Evolutionary conservation across 2,888 invertebrate species (phyloP), one percentile per base, ranked within the genome.

Genomic region (Noctua pronuba): DNA sequence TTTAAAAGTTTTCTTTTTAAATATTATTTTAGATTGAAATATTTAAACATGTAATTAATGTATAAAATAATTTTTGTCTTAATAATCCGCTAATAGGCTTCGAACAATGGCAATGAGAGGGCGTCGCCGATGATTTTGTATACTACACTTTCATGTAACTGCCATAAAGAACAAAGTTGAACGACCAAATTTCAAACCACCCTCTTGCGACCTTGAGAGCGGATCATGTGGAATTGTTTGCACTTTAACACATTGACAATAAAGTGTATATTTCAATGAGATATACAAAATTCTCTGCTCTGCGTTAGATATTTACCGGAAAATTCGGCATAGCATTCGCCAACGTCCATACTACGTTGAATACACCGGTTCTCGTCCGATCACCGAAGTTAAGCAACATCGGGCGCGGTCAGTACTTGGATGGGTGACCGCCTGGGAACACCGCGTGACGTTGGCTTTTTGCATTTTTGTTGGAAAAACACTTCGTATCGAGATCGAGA

Each of bases 331-430:
- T 24, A 24, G 24, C 10, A 3, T 0, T 60, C 28, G 91, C 90
- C 91, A 92, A 92, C 91, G 94, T 94, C 93, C 95, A 95, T 94
- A 95, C 95, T 92, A 95, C 91, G 94, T 94, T 95, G 94, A 94
- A 94, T 86, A 94, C 94, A 94, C 95, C 94, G 94, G 94, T 94
- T 95, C 94, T 95, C 95, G 95, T 95, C 95, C 95, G 95, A 95
- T 95, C 95, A 95, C 95, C 95, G 95, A 95, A 95, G 95, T 95
- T 94, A 95, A 95, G 94, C 94, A 93, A 92, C 94, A 91, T 94
- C 92, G 94, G 94, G 93, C 93, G 93, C 89, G 92, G 92, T 94
- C 93, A 94, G 94, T 94, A 94, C 93, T 94, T 94, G 93, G 93
- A 94, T 94, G 94, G 94, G 93, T 94, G 93, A 94, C 94, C 93